Evolutionary conservation across 2,113 vertebrate genomes (phyloP).

Genomic region (Myanophis thanlyinensis): DNA sequence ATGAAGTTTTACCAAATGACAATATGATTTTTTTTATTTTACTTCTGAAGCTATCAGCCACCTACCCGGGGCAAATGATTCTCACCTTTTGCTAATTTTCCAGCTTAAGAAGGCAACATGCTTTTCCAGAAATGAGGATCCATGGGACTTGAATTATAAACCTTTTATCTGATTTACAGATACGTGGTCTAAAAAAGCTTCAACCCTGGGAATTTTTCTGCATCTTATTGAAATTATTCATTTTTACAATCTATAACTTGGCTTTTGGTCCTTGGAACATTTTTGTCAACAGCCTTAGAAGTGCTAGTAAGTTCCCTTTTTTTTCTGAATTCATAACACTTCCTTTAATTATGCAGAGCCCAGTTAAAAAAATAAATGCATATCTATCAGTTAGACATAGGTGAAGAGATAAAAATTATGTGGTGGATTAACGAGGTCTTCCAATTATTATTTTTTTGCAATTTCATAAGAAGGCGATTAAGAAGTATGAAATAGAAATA

Average conservation of each 20-base stretch:
- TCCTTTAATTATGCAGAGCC: not conserved
- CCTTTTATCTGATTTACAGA: not conserved
- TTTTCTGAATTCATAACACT: not conserved
- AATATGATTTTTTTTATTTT: not conserved
- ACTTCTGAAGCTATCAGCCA: not conserved
- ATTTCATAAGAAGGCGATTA: not conserved
- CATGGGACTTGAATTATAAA: not conserved
- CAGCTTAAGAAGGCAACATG: not conserved
- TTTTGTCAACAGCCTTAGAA: not conserved
- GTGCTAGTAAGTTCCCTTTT: not conserved
- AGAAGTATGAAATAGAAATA: not conserved
- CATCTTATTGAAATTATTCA: not conserved
- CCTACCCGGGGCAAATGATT: not conserved
- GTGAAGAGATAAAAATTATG: not conserved
- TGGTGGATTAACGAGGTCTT: not conserved
- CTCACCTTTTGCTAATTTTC: not conserved
- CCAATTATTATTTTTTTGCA: not conserved
- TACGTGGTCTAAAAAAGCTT: not conserved
- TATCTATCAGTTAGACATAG: not conserved
- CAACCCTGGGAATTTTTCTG: not conserved
- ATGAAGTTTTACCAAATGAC: not conserved
- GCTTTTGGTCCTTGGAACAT: not conserved
- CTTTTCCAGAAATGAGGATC: not conserved
- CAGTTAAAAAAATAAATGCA: not conserved
- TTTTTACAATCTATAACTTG: not conserved